phyloP scores from a whole-genome alignment of 2,113 vertebrate species.

The Pteruthius melanotis region DNA sequence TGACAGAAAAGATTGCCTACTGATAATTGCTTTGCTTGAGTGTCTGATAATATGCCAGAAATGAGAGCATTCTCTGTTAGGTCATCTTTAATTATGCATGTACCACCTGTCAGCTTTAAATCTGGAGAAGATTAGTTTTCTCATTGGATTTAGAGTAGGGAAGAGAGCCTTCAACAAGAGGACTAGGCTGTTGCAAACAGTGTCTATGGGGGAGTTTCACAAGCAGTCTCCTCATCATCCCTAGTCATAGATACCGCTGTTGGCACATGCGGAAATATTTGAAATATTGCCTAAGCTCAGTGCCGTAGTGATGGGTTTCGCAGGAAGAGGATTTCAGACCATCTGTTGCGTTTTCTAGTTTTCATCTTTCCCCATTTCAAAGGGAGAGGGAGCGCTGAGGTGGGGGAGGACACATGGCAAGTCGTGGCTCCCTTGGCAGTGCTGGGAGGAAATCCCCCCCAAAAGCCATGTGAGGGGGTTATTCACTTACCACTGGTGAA shows the following conservation, averaged over 20 bases:
- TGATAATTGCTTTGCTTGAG: constrained; percentile 81
- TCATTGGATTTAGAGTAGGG: constrained; percentile 37
- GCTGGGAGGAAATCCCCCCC: not conserved
- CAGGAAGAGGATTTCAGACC: constrained; percentile 61
- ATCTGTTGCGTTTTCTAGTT: constrained; percentile 72
- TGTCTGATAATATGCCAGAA: constrained; percentile 79
- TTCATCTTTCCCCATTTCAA: constrained; percentile 51
- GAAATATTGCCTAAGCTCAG: constrained; percentile 58
- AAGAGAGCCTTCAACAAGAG: constrained; percentile 62
- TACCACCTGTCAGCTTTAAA: constrained; percentile 78
- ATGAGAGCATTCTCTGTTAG: constrained; percentile 77
- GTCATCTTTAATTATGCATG: constrained; percentile 81
- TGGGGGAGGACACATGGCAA: not conserved
- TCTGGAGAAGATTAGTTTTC: constrained; percentile 66
- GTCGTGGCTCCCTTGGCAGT: not conserved
- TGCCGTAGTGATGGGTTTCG: constrained; percentile 39
- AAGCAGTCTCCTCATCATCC: constrained; percentile 50
- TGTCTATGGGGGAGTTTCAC: constrained; percentile 59
- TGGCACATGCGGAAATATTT: constrained; percentile 48
- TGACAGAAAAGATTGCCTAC: constrained; percentile 76
- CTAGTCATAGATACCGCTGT: constrained; percentile 20
- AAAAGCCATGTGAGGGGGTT: not conserved
- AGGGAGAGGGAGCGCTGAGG: not conserved
- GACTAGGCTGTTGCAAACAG: constrained; percentile 60
- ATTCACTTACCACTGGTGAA: not conserved